Percentiles rank a stretch among this genome's conserved stretches.
These are phyloP conservation scores for Rhodeus uyekii DNA, from an alignment of 2,797 vertebrate genomes.

Conservation along the genomic window DNA sequence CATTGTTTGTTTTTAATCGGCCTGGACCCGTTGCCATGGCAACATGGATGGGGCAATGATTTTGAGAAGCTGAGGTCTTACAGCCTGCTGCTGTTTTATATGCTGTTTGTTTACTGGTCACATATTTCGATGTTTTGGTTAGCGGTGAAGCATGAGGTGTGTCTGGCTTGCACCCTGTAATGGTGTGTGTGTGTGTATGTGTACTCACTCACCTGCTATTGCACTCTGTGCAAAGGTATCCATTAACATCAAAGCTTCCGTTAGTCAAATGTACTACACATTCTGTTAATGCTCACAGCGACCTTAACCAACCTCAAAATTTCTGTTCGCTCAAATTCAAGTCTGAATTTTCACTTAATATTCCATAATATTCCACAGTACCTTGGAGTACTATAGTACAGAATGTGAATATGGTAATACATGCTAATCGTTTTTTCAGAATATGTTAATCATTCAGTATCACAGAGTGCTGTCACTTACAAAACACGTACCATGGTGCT, in stretches of 20 bases:
- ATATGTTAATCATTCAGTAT: not conserved
- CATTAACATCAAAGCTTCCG: not conserved
- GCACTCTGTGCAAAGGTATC: not conserved
- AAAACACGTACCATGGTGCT: not conserved
- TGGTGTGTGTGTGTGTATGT: constrained; percentile 1
- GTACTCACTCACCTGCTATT: not conserved
- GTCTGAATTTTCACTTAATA: not conserved
- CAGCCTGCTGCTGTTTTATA: constrained; percentile 11
- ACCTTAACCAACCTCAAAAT: constrained; percentile 1
- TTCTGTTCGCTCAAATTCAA: not conserved
- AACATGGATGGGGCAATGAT: constrained; percentile 39
- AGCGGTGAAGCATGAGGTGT: not conserved
- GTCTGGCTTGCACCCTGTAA: not conserved
- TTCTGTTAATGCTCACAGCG: not conserved
- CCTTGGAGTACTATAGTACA: not conserved
- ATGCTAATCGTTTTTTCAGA: not conserved
- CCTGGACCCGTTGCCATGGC: constrained; percentile 58
- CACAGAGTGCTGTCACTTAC: not conserved
- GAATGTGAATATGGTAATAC: not conserved
- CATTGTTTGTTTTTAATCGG: constrained; percentile 68
- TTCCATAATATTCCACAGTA: not conserved
- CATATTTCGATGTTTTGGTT: constrained; percentile 13
- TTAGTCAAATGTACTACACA: not conserved
- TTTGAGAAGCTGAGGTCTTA: constrained; percentile 23
- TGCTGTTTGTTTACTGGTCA: constrained; percentile 22